These are phyloP conservation scores for Gymnoscelis rufifasciata DNA, from an alignment of 2,888 invertebrate species.

Conservation along the genomic window DNA sequence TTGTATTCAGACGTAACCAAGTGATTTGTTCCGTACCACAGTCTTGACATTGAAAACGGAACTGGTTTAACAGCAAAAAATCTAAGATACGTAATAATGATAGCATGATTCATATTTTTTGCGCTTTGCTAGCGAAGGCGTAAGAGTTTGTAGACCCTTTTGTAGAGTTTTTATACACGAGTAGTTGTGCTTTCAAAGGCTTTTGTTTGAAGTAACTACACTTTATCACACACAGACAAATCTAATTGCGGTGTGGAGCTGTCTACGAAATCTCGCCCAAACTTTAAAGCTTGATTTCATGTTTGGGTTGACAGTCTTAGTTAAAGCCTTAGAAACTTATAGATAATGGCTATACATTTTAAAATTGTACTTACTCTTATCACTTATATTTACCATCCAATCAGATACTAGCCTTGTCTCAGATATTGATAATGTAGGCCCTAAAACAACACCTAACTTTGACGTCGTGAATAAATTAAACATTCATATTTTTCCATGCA, in stretches of 20 bases:
- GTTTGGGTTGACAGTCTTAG: too few species aligned
- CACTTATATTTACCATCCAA: too few species aligned
- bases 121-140: slow-evolving; percentile 3
- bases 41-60: slow-evolving; percentile 49
- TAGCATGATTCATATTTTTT: slow-evolving; percentile 37
- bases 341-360: too few species aligned
- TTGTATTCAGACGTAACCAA: slow-evolving; percentile 15
- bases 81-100: slow-evolving; percentile 33
- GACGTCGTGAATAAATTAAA: too few species aligned
- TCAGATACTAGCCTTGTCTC: too few species aligned
- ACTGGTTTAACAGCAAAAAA: slow-evolving; percentile 42
- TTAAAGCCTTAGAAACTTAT: too few species aligned
- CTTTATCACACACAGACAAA: neutral
- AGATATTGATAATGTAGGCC: too few species aligned
- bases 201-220: neutral
- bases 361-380: too few species aligned
- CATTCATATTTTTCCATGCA: too few species aligned
- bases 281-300: too few species aligned
- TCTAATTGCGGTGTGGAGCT: neutral
- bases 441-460: too few species aligned
- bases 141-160: slow-evolving; percentile 1
- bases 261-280: too few species aligned
- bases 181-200: neutral
- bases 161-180: slow-evolving; percentile 1
- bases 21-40: slow-evolving; percentile 31